Conservation (phyloP, 2,888 invertebrate genomes). For the Torymus texanus region DNA sequence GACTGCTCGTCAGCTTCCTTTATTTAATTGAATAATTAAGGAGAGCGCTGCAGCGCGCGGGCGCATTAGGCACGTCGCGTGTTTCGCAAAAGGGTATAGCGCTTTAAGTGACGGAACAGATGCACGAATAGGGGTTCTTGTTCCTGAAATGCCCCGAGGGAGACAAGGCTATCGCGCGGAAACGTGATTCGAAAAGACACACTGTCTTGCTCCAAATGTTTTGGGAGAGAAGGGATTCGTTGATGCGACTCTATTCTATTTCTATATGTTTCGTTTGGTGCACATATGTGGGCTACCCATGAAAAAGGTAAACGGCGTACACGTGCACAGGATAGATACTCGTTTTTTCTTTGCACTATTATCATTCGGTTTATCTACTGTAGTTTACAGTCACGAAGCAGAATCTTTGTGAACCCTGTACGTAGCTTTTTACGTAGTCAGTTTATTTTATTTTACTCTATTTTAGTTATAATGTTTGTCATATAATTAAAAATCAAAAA, state of each 20-base stretch:
- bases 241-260: conserved; percentile 25
- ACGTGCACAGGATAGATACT: no score
- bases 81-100: neutral
- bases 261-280: neutral
- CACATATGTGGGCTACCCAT: no score
- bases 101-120: conserved; percentile 21
- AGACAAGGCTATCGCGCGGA: neutral
- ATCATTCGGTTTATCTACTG: no score
- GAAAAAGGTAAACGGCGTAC: no score
- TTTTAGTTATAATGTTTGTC: no score
- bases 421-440: no score
- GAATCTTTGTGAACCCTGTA: no score
- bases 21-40: conserved; percentile 60
- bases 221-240: neutral
- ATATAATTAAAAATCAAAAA: no score
- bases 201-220: conserved; percentile 14
- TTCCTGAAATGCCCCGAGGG: conserved; percentile 14
- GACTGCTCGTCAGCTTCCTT: conserved; percentile 39
- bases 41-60: conserved; percentile 11
- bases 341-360: no score
- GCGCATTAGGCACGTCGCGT: conserved; percentile 22
- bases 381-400: no score
- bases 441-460: no score
- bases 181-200: conserved; percentile 44
- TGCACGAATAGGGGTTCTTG: conserved; percentile 19